These are phyloP conservation scores for Dinocampus coccinellae DNA, from an alignment of 2,888 invertebrate genomes.

Conservation along the genomic window DNA sequence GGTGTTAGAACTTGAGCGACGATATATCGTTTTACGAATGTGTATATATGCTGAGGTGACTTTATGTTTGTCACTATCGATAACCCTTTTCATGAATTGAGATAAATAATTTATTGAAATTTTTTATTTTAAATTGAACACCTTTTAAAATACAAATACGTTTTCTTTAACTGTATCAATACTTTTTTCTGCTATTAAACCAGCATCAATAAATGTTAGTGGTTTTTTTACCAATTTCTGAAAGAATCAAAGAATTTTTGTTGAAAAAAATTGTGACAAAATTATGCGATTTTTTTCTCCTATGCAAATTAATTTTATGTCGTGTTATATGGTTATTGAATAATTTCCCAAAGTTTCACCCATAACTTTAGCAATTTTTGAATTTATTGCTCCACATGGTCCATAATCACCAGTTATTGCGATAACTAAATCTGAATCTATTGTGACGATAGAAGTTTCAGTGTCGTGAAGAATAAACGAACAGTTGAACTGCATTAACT, in stretches of 20 bases:
- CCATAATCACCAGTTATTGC: conserved; percentile 98
- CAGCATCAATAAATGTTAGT: conserved; percentile 92
- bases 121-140: conserved; percentile 78
- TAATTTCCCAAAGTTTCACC: conserved; percentile 76
- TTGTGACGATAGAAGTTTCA: conserved; percentile 74
- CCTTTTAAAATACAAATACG: conserved; percentile 60
- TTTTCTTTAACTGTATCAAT: conserved; percentile 72
- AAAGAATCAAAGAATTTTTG: conserved; percentile 89
- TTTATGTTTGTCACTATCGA: conserved; percentile 73
- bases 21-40: conserved; percentile 77
- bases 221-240: conserved; percentile 94
- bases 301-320: conserved; percentile 89
- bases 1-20: no score
- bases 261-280: conserved; percentile 80
- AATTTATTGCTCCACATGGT: conserved; percentile 97
- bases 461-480: conserved; percentile 86
- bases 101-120: not conserved
- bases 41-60: conserved; percentile 84
- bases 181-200: conserved; percentile 85
- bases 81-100: not conserved
- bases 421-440: conserved; percentile 81
- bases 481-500: conserved; percentile 90
- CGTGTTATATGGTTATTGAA: conserved; percentile 68
- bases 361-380: conserved; percentile 88
- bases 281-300: conserved; percentile 95